Evolutionary conservation across 2,113 vertebrate species (phyloP).

Genomic region (Takifugu bimaculatus): DNA sequence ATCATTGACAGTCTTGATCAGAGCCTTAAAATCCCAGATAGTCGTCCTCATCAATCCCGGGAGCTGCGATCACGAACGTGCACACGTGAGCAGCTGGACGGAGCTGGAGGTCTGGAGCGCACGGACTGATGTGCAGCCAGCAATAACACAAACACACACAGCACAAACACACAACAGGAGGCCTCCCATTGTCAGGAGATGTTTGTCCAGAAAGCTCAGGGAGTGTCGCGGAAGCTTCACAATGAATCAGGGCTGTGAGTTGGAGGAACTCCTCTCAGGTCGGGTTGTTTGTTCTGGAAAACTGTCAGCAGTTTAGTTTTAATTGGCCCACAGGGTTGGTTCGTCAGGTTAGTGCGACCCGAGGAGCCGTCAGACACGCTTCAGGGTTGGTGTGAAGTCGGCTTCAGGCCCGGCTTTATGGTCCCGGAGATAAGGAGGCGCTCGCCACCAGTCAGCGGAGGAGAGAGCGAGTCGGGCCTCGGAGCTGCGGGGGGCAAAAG

Average conservation of each 20-base stretch:
- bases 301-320: too few species aligned
- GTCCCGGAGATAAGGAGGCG: too few species aligned
- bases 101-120: background rate
- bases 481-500: too few species aligned
- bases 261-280: background rate
- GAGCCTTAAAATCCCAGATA: too few species aligned
- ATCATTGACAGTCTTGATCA: background rate
- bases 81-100: background rate
- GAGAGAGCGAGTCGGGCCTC: too few species aligned
- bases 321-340: too few species aligned
- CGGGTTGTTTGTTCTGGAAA: background rate
- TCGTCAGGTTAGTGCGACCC: background rate
- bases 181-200: background rate
- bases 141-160: background rate
- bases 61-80: background rate
- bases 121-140: background rate
- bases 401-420: background rate
- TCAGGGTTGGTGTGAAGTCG: too few species aligned
- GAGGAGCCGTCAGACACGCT: background rate
- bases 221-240: too few species aligned
- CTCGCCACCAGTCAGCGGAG: too few species aligned
- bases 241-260: too few species aligned
- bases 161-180: background rate
- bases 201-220: background rate
- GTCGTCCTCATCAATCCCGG: background rate